Conservation (phyloP, 2,113 vertebrate genomes). For the Apus apus region DNA sequence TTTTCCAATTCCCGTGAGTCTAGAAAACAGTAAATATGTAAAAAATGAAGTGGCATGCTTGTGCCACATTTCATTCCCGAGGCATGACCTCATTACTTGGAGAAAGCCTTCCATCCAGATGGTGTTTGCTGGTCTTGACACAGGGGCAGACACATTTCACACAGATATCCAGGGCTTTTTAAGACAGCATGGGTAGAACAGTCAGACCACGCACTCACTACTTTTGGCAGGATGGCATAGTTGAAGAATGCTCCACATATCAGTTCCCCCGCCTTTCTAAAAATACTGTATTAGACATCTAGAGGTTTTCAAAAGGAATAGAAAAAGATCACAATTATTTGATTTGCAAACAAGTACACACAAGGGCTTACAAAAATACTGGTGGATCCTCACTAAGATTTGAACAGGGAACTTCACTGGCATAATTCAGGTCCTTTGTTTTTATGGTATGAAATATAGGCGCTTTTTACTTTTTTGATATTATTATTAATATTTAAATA, state of each 20-base stretch:
- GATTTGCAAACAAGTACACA: background rate
- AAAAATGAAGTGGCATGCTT: background rate
- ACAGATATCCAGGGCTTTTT: background rate
- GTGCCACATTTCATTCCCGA: background rate
- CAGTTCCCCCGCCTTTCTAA: background rate
- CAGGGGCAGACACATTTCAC: background rate
- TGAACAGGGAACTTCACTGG: background rate
- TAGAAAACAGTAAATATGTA: background rate
- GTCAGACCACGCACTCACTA: background rate
- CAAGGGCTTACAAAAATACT: background rate
- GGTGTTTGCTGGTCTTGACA: background rate
- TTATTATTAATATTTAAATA: background rate
- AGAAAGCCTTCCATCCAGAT: slow-evolving; percentile 3
- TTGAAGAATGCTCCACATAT: background rate
- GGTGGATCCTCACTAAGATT: background rate
- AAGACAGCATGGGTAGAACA: background rate
- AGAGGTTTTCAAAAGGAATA: background rate
- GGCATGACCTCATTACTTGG: background rate
- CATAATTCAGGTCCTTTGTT: background rate
- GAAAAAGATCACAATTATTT: background rate
- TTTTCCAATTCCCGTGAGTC: background rate
- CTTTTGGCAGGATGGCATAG: background rate
- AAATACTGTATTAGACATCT: background rate
- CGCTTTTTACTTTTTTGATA: background rate
- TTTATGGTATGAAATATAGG: background rate